Evolutionary conservation across 1,140 invertebrate genomes (phyloP).

Genomic region (Rhagoletis zephyria): DNA sequence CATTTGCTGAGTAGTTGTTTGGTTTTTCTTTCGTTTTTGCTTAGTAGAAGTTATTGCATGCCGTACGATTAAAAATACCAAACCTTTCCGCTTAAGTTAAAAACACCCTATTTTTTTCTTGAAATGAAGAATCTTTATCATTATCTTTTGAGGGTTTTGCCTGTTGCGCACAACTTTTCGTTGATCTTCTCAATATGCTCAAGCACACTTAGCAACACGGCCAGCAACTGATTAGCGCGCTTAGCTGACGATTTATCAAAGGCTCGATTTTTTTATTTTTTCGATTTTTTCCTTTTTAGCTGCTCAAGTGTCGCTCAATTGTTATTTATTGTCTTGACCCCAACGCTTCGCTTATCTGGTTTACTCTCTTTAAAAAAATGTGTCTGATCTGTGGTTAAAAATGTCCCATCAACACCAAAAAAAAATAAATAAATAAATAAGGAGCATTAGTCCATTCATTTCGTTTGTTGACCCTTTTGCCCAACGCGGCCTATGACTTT

Average conservation of each 20-base stretch:
- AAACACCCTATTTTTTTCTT: background rate
- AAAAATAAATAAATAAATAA: background rate
- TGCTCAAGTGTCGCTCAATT: background rate
- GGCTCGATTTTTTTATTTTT: background rate
- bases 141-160: background rate
- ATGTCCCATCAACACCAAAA: background rate
- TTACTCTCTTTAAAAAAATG: background rate
- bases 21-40: background rate
- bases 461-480: constrained; percentile 3
- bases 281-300: background rate
- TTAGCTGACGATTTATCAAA: constrained; percentile 26
- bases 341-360: background rate
- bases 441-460: background rate
- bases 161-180: background rate
- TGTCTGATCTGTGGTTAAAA: constrained; percentile 6
- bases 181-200: background rate
- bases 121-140: background rate
- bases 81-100: too few relatives aligned
- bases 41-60: too few relatives aligned
- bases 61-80: too few relatives aligned
- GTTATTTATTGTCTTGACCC: background rate
- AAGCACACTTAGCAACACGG: background rate
- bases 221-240: constrained; percentile 24
- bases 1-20: constrained; percentile 45
- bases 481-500: background rate